A percentile compares a stretch with the other conserved stretches of the same genome.
These are phyloP conservation scores for Drosophila eohydei DNA, from an alignment of 2,888 invertebrate genomes.

Conservation along the genomic window DNA sequence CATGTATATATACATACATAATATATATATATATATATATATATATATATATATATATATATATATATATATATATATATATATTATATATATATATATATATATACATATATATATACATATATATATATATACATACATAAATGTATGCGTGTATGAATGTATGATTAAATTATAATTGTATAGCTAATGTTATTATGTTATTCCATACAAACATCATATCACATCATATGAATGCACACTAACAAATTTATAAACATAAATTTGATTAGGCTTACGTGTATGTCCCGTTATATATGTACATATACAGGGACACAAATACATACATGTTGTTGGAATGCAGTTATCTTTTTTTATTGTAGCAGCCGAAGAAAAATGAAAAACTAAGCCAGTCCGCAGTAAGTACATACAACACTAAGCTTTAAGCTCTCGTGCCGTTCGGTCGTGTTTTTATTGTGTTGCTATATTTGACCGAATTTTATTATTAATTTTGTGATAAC, in stretches of 20 bases:
- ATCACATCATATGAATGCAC: neutral
- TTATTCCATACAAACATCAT: neutral
- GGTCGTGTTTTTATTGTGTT: constrained; percentile 51
- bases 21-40: neutral
- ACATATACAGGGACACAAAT: neutral
- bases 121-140: neutral
- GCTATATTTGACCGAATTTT: constrained; percentile 11
- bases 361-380: constrained; percentile 27
- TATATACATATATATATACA: neutral
- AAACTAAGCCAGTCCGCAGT: constrained; percentile 32
- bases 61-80: neutral
- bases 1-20: neutral
- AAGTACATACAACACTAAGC: constrained; percentile 59
- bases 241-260: neutral
- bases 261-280: neutral
- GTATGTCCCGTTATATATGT: neutral
- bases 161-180: neutral
- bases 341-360: constrained; percentile 20
- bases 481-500: constrained; percentile 1
- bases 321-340: neutral
- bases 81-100: neutral
- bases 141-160: too few species aligned
- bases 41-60: neutral
- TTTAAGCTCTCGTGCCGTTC: constrained; percentile 66
- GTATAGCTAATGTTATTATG: neutral